Evolutionary conservation across 2,888 invertebrate species (phyloP).

Genomic region (Venusia cambrica): DNA sequence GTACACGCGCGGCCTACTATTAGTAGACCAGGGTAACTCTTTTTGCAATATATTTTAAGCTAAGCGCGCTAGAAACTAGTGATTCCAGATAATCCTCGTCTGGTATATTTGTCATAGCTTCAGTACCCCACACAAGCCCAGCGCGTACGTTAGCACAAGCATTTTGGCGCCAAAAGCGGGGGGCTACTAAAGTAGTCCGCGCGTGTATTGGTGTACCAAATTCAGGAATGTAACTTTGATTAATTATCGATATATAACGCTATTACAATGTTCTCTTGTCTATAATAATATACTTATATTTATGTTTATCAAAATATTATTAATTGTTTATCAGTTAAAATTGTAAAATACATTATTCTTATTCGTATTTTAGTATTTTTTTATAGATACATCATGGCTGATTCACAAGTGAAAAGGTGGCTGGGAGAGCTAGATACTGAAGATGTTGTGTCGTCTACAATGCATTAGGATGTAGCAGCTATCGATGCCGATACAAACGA

Average conservation of each 20-base stretch:
- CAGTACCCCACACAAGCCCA: constrained; percentile 1
- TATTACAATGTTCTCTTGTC: neutral
- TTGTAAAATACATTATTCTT: too few species aligned
- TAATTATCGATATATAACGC: neutral
- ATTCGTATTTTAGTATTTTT: too few species aligned
- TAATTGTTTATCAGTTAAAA: too few species aligned
- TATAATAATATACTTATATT: too few species aligned
- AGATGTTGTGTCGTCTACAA: too few species aligned
- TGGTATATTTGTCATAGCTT: neutral
- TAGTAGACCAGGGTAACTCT: constrained; percentile 17
- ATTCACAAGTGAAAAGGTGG: too few species aligned
- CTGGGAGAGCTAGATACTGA: too few species aligned
- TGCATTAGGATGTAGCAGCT: neutral
- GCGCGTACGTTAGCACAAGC: neutral
- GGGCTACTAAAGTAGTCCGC: constrained; percentile 1
- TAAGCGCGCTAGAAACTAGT: constrained; percentile 4
- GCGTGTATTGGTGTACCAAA: neutral
- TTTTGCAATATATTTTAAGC: constrained; percentile 13
- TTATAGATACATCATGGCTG: too few species aligned
- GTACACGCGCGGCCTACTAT: constrained; percentile 16
- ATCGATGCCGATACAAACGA: neutral
- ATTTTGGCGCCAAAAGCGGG: neutral
- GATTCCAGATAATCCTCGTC: constrained; percentile 2
- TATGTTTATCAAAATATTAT: too few species aligned
- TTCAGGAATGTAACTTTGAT: neutral